phyloP scores from a whole-genome alignment of 2,113 vertebrate species.

The Ariopsis seemanni region DNA sequence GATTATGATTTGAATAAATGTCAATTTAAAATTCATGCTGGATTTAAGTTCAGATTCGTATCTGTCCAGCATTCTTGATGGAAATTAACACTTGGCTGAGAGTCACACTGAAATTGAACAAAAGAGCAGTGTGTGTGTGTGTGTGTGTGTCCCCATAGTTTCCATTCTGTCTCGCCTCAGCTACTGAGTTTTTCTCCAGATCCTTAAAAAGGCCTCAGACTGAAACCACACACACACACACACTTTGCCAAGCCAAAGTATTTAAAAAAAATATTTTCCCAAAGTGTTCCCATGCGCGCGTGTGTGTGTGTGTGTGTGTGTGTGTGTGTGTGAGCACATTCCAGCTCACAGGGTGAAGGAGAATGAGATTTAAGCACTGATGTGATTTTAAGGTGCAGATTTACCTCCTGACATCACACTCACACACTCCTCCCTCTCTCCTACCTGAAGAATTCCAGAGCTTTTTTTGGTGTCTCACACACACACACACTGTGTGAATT shows the following conservation, averaged over 20 bases:
- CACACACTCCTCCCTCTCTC: neutral
- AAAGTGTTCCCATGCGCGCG: constrained; percentile 26
- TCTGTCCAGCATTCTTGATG: neutral
- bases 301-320: neutral
- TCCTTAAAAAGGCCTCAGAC: constrained; percentile 32
- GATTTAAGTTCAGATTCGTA: neutral
- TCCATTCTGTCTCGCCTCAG: neutral
- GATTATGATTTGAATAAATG: no score
- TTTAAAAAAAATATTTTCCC: constrained; percentile 9
- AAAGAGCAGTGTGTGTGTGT: neutral
- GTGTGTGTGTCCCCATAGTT: neutral
- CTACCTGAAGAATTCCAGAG: neutral
- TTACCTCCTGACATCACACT: neutral
- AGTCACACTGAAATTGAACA: neutral
- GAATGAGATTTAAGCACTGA: neutral
- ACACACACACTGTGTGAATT: neutral
- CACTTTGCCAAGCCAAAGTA: constrained; percentile 1
- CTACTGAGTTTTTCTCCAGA: constrained; percentile 22
- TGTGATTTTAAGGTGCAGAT: neutral
- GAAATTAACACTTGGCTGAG: neutral
- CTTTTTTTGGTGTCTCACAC: neutral
- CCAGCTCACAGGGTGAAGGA: neutral
- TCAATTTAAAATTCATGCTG: no score
- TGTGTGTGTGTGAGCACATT: neutral
- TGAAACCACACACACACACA: constrained; percentile 23